phyloP scores from a whole-genome alignment of 2,113 vertebrate genomes.

The Prunella himalayana region DNA sequence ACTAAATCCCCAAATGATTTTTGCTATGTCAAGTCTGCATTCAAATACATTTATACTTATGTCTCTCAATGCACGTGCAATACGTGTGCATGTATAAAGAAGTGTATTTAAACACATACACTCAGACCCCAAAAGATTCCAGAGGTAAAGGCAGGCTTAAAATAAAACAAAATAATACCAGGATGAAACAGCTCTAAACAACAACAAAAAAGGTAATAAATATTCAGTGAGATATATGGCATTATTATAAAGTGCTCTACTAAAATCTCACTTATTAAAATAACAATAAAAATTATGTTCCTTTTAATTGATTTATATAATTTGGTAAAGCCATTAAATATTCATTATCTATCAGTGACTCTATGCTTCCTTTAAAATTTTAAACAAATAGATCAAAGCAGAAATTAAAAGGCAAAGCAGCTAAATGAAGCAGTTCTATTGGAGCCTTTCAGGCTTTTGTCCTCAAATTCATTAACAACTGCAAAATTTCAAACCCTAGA shows the following conservation, averaged over 20 bases:
- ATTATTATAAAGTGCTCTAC: conserved; percentile 71
- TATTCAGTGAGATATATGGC: conserved; percentile 64
- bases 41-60: background rate
- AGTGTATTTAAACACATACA: background rate
- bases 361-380: conserved; percentile 23
- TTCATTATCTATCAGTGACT: conserved; percentile 15
- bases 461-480: background rate
- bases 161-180: conserved; percentile 29
- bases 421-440: background rate
- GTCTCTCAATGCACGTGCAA: background rate
- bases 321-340: conserved; percentile 60
- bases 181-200: conserved; percentile 46
- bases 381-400: conserved; percentile 47
- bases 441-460: background rate
- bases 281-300: conserved; percentile 31
- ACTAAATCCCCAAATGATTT: background rate
- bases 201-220: conserved; percentile 58
- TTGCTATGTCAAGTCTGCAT: background rate
- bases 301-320: conserved; percentile 53
- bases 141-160: conserved; percentile 38
- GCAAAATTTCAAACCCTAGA: conserved; percentile 19
- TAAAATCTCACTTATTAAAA: conserved; percentile 55
- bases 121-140: background rate
- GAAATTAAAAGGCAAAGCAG: conserved; percentile 48
- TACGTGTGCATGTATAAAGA: background rate